These are phyloP conservation scores for Todiramphus chloris DNA, from an alignment of 2,113 vertebrate species.

Conservation along the genomic window DNA sequence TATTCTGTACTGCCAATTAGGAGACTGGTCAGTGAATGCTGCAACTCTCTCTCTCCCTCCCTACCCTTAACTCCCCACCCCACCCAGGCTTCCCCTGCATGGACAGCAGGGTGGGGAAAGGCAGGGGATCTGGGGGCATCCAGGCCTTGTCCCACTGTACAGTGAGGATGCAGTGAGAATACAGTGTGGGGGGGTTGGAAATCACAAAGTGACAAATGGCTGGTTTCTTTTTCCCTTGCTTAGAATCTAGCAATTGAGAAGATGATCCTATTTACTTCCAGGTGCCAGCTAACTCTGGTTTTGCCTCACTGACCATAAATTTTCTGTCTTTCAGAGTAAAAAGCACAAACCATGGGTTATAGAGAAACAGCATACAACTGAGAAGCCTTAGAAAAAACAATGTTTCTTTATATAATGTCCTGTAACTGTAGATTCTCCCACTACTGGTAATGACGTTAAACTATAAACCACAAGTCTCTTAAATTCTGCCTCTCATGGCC, in stretches of 20 bases:
- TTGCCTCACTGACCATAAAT: background rate
- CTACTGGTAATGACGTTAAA: slow-evolving; percentile 44
- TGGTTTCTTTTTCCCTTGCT: background rate
- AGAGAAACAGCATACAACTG: background rate
- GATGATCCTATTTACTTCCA: background rate
- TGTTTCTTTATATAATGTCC: slow-evolving; percentile 17
- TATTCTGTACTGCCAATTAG: background rate
- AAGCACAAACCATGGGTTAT: background rate
- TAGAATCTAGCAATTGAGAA: background rate
- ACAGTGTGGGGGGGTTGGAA: background rate
- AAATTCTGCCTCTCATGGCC: slow-evolving; percentile 12
- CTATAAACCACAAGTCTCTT: slow-evolving; percentile 37
- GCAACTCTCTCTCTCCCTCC: background rate
- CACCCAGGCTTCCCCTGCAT: background rate
- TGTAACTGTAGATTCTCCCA: slow-evolving; percentile 44
- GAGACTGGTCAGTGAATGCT: background rate
- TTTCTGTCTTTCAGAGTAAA: background rate
- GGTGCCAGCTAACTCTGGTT: background rate
- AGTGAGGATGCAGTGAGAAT: background rate
- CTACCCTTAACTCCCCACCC: too few species aligned
- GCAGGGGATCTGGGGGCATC: background rate
- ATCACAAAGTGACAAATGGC: background rate
- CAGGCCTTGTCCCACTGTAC: background rate
- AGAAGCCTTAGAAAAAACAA: background rate
- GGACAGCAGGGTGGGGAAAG: rapidly evolving